phyloP scores from a whole-genome alignment of 2,113 vertebrate species.

The Halichoerus grypus region DNA sequence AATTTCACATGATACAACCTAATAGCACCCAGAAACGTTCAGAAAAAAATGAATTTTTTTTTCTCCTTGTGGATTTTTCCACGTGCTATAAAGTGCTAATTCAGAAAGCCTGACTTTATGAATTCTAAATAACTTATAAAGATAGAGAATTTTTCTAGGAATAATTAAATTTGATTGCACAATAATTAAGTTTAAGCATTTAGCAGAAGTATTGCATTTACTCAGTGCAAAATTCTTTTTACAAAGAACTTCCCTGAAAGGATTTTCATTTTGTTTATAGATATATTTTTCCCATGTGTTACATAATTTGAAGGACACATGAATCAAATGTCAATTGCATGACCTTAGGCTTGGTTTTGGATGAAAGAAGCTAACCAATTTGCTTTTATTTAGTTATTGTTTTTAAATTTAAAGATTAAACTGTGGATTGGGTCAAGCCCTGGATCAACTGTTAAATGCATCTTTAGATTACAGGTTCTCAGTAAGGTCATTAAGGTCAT shows the following conservation, averaged over 20 bases:
- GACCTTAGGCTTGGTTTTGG: not conserved
- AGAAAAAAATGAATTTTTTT: not conserved
- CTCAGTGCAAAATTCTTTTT: not conserved
- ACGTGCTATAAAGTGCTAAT: not conserved
- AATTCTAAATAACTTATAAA: constrained; percentile 9
- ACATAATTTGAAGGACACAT: not conserved
- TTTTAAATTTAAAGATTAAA: constrained; percentile 16
- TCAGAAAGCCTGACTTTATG: not conserved
- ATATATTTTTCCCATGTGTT: not conserved
- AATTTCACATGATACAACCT: not conserved
- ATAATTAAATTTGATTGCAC: not conserved
- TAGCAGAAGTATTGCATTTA: not conserved
- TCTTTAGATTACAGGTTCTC: not conserved
- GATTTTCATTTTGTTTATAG: constrained; percentile 1
- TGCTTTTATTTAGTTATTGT: not conserved
- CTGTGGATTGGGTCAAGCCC: not conserved
- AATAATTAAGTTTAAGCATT: not conserved
- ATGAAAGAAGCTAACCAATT: not conserved
- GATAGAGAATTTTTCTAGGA: not conserved
- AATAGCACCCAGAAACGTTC: not conserved
- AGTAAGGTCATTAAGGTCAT: not conserved
- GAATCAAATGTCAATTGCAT: not conserved
- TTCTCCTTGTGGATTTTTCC: not conserved
- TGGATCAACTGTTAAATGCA: not conserved
- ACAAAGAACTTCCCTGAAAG: not conserved